Evolutionary conservation across 1,140 invertebrate genomes (phyloP), one percentile per base, ranked within the genome.

Genomic region (Coenobita brevimanus): DNA sequence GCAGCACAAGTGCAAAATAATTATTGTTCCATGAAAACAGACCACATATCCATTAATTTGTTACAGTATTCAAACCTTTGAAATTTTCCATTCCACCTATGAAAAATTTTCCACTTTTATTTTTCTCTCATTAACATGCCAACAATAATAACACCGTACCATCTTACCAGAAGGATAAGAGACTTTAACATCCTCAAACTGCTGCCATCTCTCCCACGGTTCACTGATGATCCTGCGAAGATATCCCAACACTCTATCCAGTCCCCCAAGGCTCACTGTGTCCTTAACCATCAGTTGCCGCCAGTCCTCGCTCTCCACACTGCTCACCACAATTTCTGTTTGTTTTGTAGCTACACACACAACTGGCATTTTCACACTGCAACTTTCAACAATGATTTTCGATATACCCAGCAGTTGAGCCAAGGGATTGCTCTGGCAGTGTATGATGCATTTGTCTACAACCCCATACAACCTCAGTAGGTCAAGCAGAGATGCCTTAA

Each of bases 261-360:
- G 41, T 13, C 80, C 80, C 17, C 80, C 80, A 10, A 82, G 46
- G 36, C 50, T 50, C 3, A 54, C 62, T 30, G 13, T 69, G 27
- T 69, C 21, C 2, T 41, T 36, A 1, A 82, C 80, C 10, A 24
- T 46, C 80, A 82, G 21, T 41, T 13, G 64, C 38, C 43, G n/a
- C 4, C 80, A n/a, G 24, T 82, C 80, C 64, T 82, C 62, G 24
- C 80, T 82, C 64, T 82, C 64, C 60, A 82, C 62, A 0, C 24
- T 38, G 43, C 17, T 50, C 30, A 82, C 57, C 10, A 30, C n/a
- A 10, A 82, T 50, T 10, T 8, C 30, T n/a, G 80, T 71, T 21
- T 17, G 38, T 0, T 38, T 13, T 21, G 62, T 30, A 30, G 69
- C 15, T 3, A 50, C 8, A 15, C 80, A 60, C 17, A 71, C 62